These are phyloP conservation scores for Eulemur coronatus DNA, from an alignment of 2,797 vertebrate species.

Conservation along the genomic window DNA sequence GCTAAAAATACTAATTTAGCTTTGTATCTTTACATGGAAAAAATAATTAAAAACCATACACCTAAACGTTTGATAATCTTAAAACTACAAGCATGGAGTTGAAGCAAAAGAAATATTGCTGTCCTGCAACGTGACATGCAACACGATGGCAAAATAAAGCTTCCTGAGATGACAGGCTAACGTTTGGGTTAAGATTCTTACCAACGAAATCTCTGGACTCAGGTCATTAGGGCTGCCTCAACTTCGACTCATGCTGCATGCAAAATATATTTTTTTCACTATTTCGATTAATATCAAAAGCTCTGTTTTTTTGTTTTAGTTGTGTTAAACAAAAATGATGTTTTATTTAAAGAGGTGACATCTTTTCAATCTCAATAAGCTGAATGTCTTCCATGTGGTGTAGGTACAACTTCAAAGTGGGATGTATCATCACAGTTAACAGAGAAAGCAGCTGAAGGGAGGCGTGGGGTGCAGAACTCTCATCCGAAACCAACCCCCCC, in stretches of 20 bases:
- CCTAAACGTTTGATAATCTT: neutral
- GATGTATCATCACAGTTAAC: rapidly evolving
- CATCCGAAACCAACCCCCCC: neutral
- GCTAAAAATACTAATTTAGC: neutral
- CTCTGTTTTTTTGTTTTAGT: neutral
- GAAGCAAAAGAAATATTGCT: neutral
- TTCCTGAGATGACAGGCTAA: rapidly evolving
- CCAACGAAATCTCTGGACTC: neutral
- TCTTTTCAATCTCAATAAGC: neutral
- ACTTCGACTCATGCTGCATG: neutral
- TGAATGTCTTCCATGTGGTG: rapidly evolving
- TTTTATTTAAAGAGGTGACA: neutral
- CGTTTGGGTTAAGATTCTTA: rapidly evolving
- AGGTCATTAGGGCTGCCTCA: neutral
- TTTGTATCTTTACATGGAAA: neutral
- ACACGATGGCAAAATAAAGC: rapidly evolving
- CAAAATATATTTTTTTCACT: neutral
- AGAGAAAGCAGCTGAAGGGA: neutral
- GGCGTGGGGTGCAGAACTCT: rapidly evolving
- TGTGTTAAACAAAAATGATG: neutral
- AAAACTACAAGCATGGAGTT: neutral
- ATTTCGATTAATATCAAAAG: neutral
- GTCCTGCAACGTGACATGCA: rapidly evolving
- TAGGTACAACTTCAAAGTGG: neutral
- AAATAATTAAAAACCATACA: neutral